Percentiles rank a stretch among this genome's conserved stretches.
These are phyloP conservation scores for Oreochromis grahami DNA, from an alignment of 2,797 vertebrate genomes.

Conservation along the genomic window DNA sequence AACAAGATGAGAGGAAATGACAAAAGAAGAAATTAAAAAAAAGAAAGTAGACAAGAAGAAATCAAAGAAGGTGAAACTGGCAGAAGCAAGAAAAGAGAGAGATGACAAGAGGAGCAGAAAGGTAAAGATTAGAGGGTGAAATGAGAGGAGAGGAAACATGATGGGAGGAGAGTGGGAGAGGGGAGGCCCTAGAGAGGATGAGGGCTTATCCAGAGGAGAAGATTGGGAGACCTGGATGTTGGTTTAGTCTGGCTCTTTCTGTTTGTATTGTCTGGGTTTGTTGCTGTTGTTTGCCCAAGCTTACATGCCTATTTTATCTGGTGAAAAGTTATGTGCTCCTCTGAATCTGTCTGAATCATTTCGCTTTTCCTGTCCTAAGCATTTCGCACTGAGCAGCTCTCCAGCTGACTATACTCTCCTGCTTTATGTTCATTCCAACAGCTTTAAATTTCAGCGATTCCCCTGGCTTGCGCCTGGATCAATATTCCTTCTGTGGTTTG, in stretches of 20 bases:
- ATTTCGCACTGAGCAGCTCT: not conserved
- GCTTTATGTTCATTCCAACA: slow-evolving; percentile 11
- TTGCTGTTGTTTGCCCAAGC: slow-evolving; percentile 44
- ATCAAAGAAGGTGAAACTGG: not conserved
- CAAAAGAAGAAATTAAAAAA: not conserved
- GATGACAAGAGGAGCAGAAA: not conserved
- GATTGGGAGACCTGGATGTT: slow-evolving; percentile 42
- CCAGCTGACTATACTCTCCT: not conserved
- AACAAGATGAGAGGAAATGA: not conserved
- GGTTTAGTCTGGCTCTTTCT: slow-evolving; percentile 45
- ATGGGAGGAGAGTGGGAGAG: not conserved
- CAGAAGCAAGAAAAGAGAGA: not conserved
- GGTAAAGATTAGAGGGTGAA: not conserved
- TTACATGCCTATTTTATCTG: slow-evolving; percentile 31
- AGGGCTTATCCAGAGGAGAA: slow-evolving; percentile 31
- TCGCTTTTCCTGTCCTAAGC: not conserved
- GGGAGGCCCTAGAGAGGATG: not conserved
- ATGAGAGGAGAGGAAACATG: not conserved
- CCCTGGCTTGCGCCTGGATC: not conserved
- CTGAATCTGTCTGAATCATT: not conserved
- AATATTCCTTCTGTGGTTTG: slow-evolving; percentile 12
- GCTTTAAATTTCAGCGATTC: slow-evolving; percentile 1
- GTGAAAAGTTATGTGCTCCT: slow-evolving; percentile 1
- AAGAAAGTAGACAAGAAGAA: not conserved
- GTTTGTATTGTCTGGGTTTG: slow-evolving; percentile 58